phyloP scores from a whole-genome alignment of 2,113 vertebrate species.

The Barbus barbus region DNA sequence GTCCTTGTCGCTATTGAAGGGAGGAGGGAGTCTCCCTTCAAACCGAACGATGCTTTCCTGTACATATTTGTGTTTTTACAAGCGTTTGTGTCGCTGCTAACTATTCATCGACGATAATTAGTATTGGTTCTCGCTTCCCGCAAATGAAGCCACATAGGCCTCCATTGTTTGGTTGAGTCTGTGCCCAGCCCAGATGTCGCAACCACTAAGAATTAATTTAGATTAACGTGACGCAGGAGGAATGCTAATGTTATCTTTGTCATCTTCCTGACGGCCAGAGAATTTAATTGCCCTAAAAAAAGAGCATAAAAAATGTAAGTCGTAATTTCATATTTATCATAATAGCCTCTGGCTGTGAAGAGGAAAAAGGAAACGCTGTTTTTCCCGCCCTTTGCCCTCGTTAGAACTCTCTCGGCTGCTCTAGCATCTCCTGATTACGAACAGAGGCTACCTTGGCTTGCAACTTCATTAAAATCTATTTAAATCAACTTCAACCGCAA shows the following conservation, averaged over 20 bases:
- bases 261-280: slow-evolving; percentile 65
- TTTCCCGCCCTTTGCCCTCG: slow-evolving; percentile 76
- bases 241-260: slow-evolving; percentile 71
- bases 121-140: slow-evolving; percentile 49
- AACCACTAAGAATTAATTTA: slow-evolving; percentile 67
- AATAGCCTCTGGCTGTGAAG: slow-evolving; percentile 73
- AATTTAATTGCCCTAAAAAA: slow-evolving; percentile 72
- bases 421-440: slow-evolving; percentile 72
- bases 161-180: slow-evolving; percentile 58
- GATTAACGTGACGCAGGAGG: slow-evolving; percentile 59
- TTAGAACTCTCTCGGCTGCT: slow-evolving; percentile 73
- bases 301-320: slow-evolving; percentile 67
- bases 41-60: not conserved
- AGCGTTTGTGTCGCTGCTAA: slow-evolving; percentile 36
- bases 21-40: not conserved
- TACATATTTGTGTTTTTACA: not conserved
- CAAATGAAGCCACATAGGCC: slow-evolving; percentile 52
- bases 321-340: slow-evolving; percentile 77
- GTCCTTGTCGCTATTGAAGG: slow-evolving; percentile 75
- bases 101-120: slow-evolving; percentile 55
- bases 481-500: slow-evolving; percentile 80
- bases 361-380: slow-evolving; percentile 62
- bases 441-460: slow-evolving; percentile 72
- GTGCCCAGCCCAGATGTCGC: slow-evolving; percentile 60
- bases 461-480: slow-evolving; percentile 83